phyloP scores from a whole-genome alignment of 2,113 vertebrate species.

The Laticauda laticaudata region DNA sequence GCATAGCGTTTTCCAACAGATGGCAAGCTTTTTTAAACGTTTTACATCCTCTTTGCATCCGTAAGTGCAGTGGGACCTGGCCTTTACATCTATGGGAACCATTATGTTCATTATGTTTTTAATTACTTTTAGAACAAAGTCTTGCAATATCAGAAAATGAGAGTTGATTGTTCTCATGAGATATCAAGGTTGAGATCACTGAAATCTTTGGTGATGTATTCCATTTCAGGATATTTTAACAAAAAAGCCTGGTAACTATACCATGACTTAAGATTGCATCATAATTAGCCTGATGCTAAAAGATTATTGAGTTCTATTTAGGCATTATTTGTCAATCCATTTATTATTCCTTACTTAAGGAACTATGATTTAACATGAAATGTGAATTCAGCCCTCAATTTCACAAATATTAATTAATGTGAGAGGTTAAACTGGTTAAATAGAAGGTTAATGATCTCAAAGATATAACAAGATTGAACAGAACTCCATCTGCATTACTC shows the following conservation, averaged over 20 bases:
- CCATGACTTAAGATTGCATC: neutral
- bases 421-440: neutral
- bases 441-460: neutral
- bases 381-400: neutral
- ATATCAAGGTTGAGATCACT: neutral
- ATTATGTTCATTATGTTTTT: neutral
- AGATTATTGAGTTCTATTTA: neutral
- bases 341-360: neutral
- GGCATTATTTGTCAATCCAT: neutral
- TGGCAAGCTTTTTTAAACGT: too few species aligned
- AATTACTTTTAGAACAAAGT: neutral
- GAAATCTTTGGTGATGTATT: neutral
- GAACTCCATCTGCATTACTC: neutral
- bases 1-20: too few species aligned
- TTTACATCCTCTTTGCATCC: too few species aligned
- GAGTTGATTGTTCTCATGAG: neutral
- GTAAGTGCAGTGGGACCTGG: too few species aligned
- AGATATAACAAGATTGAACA: neutral
- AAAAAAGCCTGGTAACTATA: neutral
- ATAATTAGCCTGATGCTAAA: neutral
- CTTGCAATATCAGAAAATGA: neutral
- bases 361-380: neutral
- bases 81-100: neutral
- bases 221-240: neutral
- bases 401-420: neutral